Evolutionary conservation across 1,140 invertebrate species (phyloP), one percentile per base, ranked within the genome.

Genomic region (Drosophila bocqueti): DNA sequence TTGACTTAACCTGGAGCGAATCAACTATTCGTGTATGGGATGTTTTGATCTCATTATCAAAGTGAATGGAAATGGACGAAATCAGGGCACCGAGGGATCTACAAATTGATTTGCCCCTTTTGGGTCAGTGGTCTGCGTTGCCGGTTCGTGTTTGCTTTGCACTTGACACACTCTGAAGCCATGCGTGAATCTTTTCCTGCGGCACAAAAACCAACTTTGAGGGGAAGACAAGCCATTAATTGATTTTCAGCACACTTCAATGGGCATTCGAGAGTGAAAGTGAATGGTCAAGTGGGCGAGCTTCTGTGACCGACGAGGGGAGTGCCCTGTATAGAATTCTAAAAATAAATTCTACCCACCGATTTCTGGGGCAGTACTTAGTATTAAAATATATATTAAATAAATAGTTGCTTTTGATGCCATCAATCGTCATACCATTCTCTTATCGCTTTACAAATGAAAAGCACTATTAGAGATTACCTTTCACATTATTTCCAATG

Each of bases 41-140:
- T 81, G 67, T 66, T 68, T 81, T 85, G 79, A 82, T 84, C 84
- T 89, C 81, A 89, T 87, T 87, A 89, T 83, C 78, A 87, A 83
- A 80, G 68, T 50, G 68, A 84, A 55, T 65, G 73, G 26, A 75
- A 78, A 38, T 38, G 34, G 21, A 1, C 21, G 15, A 34, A 55
- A 57, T 81, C 61, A 66, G 59, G 47, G 63, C 72, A 55, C 59
- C 76, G n/a, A 43, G 10, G 64, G 55, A 46, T 65, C 40, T 38
- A 58, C 58, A 87, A 87, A 87, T 87, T 80, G 83, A 81, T 87
- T 89, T 87, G 50, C 66, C 61, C 65, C 76, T 72, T 52, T 68
- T 58, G 78, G 79, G 57, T 74, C 78, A 60, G 66, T 76, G 80
- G 72, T 21, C 43, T 18, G 43, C 31, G 16, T 31, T 42, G 42